Base-by-base conservation (phyloP, 2,113 vertebrate species). In the Sylvia atricapilla region DNA sequence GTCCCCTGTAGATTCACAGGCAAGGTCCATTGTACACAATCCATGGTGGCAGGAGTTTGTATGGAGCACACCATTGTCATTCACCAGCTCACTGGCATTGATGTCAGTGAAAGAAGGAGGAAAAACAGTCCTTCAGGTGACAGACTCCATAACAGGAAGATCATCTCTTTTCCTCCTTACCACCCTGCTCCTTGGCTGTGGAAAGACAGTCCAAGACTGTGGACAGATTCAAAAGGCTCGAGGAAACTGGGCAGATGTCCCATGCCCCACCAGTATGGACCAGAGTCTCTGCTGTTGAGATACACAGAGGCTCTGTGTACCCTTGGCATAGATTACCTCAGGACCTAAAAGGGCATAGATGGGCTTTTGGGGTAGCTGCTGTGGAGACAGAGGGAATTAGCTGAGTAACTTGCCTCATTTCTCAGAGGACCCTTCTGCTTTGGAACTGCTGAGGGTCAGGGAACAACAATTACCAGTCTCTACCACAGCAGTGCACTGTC, bases 301-400 rank as follows among this genome's bases (percentile, higher is more conserved):
- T 37, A 21, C 5, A 31, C 23, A 39, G 23, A 53, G 15, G 5
- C 23, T 46, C 18, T 28, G 8, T 39, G 12, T 22, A 46, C 62
- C n/a, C 19, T 55, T 78, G 55, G 24, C 47, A 14, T 69, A 46
- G 39, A n/a, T 78, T 62, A n/a, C 47, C 1, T 10, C 47, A 41
- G 56, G 28, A 70, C 47, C 19, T 10, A 62, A 46, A 53, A 53
- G 10, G 15, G 13, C n/a, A 47, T 30, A 0, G 0, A 11, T 62
- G n/a, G 28, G 23, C 47, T 79, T 70, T 79, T 47, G 20, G 24
- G 15, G n/a, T 70, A 70, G 28, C 28, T 62, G 1, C n/a, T n/a
- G 19, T 41, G 47, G 47, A 70, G 64, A 70, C 47, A 53, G 53
- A 76, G 28, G 28, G 53, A 53, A 23, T n/a, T 4, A 46, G 25